phyloP scores from a whole-genome alignment of 2,113 vertebrate genomes.

The Osmerus eperlanus region DNA sequence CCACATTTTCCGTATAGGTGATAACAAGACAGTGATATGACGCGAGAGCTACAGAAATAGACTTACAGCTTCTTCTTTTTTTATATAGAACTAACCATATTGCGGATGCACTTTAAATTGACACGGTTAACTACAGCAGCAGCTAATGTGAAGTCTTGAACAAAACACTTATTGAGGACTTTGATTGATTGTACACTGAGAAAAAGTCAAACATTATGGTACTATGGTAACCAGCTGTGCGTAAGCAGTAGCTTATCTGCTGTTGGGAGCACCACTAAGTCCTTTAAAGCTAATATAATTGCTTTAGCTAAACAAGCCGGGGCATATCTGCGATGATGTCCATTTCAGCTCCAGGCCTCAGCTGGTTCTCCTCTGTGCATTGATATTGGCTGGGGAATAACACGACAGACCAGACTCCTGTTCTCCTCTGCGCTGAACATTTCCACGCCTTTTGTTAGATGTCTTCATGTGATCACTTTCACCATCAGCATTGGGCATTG shows the following conservation, averaged over 20 bases:
- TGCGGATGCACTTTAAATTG: neutral
- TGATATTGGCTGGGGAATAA: constrained; percentile 8
- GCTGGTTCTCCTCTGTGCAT: constrained; percentile 1
- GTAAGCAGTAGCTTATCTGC: neutral
- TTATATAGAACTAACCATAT: neutral
- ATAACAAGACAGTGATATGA: neutral
- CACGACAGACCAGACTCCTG: no score
- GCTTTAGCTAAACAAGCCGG: constrained; percentile 5
- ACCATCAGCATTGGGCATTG: neutral
- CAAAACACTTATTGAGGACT: neutral
- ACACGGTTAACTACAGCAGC: no score
- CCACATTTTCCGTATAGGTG: neutral
- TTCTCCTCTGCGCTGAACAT: constrained; percentile 15
- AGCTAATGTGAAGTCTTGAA: no score
- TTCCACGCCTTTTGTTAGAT: constrained; percentile 7
- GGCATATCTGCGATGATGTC: constrained; percentile 9
- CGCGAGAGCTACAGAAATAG: neutral
- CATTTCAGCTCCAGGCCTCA: neutral
- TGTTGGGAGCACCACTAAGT: neutral
- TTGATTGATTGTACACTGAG: neutral
- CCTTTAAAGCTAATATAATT: neutral
- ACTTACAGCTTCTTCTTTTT: neutral
- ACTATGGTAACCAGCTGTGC: neutral
- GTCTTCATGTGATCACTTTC: neutral
- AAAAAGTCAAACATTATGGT: no score